A percentile compares a stretch with the other conserved stretches of the same genome.
phyloP scores from a whole-genome alignment of 2,888 invertebrate genomes.

The Erebia epiphron region DNA sequence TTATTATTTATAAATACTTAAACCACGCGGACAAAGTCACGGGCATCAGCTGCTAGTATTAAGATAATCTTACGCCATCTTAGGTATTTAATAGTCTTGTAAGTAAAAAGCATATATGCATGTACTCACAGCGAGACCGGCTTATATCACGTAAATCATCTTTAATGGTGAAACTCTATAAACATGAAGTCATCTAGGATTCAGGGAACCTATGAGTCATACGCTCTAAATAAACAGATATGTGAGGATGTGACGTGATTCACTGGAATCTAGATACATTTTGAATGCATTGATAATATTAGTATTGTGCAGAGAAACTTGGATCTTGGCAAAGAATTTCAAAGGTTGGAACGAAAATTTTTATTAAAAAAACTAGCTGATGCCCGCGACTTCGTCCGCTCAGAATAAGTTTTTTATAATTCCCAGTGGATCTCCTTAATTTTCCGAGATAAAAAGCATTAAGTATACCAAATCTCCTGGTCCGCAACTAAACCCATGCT shows the following conservation, averaged over 20 bases:
- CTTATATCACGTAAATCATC: conserved; percentile 32
- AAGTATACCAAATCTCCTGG: too few relatives aligned
- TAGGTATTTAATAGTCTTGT: neutral
- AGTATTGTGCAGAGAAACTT: conserved; percentile 7
- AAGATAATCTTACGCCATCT: neutral
- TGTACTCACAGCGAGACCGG: conserved; percentile 21
- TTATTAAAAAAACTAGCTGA: too few relatives aligned
- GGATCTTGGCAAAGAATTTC: neutral
- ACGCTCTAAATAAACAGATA: conserved; percentile 27
- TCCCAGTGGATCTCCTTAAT: too few relatives aligned
- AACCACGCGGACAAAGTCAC: too few relatives aligned
- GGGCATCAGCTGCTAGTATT: too few relatives aligned
- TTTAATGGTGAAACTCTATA: conserved; percentile 28
- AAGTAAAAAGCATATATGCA: conserved; percentile 24
- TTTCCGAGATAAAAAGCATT: too few relatives aligned
- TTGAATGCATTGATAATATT: conserved; percentile 1
- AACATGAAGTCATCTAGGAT: conserved; percentile 30
- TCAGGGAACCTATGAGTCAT: conserved; percentile 36
- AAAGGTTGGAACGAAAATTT: too few relatives aligned
- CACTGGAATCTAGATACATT: conserved; percentile 9
- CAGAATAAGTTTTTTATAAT: too few relatives aligned
- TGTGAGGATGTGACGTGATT: conserved; percentile 20
- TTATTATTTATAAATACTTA: too few relatives aligned
- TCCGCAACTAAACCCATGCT: too few relatives aligned
- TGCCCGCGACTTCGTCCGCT: too few relatives aligned